Percentiles rank a stretch among this genome's conserved stretches.
These are phyloP conservation scores for Antedon mediterranea DNA, from an alignment of 53 echinoderm and acorn worm genomes.

Conservation along the genomic window DNA sequence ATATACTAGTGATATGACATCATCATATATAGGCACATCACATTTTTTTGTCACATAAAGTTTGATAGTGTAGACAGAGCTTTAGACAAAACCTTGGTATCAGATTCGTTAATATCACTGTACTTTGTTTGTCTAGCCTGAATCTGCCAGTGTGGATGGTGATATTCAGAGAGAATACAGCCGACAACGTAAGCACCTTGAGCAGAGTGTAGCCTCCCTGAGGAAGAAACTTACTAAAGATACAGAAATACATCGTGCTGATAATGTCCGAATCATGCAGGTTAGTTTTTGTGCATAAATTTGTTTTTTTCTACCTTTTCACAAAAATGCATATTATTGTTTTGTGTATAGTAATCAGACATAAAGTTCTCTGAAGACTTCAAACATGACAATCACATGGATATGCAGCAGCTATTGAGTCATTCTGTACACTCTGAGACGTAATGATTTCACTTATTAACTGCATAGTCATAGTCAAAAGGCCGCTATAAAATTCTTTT, in stretches of 20 bases:
- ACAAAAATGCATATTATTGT: not conserved
- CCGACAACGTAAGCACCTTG: conserved; percentile 92
- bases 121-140: conserved; percentile 8
- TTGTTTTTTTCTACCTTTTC: not conserved
- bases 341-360: too few relatives aligned
- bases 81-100: too few relatives aligned
- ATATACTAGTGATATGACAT: too few relatives aligned
- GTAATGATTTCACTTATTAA: too few relatives aligned
- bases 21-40: too few relatives aligned
- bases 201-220: conserved; percentile 94
- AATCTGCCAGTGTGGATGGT: conserved; percentile 97
- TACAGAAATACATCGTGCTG: conserved; percentile 96
- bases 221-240: conserved; percentile 96
- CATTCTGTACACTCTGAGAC: too few relatives aligned
- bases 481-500: too few relatives aligned
- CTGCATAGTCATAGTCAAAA: too few relatives aligned
- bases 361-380: too few relatives aligned
- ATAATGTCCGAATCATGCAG: conserved; percentile 99
- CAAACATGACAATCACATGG: too few relatives aligned
- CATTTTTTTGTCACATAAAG: not conserved
- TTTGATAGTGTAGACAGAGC: too few relatives aligned
- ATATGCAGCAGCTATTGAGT: too few relatives aligned
- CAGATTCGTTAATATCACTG: not conserved
- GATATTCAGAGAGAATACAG: conserved; percentile 97
- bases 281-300: conserved; percentile 10